Base-by-base conservation (phyloP, 2,888 invertebrate species). In the Pachymerium ferrugineum region DNA sequence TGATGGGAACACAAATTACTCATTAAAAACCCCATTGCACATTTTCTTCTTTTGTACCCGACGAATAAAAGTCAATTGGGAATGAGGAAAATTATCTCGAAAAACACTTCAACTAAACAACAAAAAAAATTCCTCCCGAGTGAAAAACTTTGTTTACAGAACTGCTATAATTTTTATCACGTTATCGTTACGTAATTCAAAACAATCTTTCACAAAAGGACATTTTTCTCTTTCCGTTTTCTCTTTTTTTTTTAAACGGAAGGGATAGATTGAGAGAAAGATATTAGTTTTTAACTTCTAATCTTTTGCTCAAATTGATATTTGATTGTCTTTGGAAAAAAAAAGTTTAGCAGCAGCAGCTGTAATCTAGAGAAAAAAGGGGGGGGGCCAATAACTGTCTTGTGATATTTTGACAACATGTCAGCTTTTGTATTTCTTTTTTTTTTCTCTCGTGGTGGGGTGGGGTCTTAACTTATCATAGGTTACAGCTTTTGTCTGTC, bases 1-100 rank as follows among this genome's bases (percentile, higher is more conserved):
- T 62, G 62, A 62, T 5, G 25, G 4, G 62, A 62, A 25, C 62
- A 62, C 28, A 62, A 62, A 62, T 62, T 62, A 62, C 62, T 62
- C 62, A 62, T 62, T 62, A 62, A 62, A 25, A 62, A 25, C 12
- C 8, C 12, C 62, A 62, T 62, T 28, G 25, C n/a, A n/a, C 25
- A 62, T 28, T 62, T 62, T 62, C n/a, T 62, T 25, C 19, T n/a
- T 22, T 54, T 54, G 19, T 54, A n/a, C 22, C 16, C 22, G 16
- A 54, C 10, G 19, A 2, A 16, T 1, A 16, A 5, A 54, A 16
- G 1, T 47, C 14, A 47, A 47, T 47, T 14, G 47, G 47, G 16
- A 54, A n/a, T 54, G 47, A 16, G 47, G 22, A 54, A 54, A 54
- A 54, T 16, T n/a, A 42, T 54, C n/a, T n/a, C n/a, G n/a, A n/a